phyloP scores from a whole-genome alignment of 1,140 invertebrate species.

The Lerema accius region DNA sequence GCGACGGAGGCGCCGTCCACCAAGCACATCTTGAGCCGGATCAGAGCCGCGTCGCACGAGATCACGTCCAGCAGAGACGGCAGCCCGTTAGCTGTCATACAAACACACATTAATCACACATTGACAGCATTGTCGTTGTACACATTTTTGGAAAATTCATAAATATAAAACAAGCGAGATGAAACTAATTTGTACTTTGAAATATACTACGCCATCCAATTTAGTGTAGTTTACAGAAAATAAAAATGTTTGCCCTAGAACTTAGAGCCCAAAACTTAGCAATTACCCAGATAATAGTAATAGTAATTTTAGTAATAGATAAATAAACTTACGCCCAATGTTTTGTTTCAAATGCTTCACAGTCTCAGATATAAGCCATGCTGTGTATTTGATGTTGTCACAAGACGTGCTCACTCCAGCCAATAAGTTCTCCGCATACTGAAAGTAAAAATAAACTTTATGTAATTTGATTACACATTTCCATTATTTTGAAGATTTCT shows the following conservation, averaged over 20 bases:
- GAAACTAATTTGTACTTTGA: too few relatives aligned
- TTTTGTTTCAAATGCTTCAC: conserved; percentile 85
- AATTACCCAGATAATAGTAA: too few relatives aligned
- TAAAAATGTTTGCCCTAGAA: too few relatives aligned
- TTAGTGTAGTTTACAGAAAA: too few relatives aligned
- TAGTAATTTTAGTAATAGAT: too few relatives aligned
- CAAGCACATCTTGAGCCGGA: conserved; percentile 68
- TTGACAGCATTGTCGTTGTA: too few relatives aligned
- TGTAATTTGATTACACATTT: too few relatives aligned
- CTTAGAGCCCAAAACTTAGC: too few relatives aligned
- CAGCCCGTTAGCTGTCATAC: conserved; percentile 58
- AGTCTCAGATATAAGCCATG: conserved; percentile 87
- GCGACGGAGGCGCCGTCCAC: conserved; percentile 55
- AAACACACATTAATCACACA: conserved; percentile 12
- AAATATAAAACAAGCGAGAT: too few relatives aligned
- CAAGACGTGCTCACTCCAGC: conserved; percentile 84
- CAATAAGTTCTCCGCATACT: conserved; percentile 90
- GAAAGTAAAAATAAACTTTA: conserved; percentile 38
- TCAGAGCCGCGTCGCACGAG: conserved; percentile 72
- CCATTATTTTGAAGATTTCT: too few relatives aligned
- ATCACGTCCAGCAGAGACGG: conserved; percentile 76
- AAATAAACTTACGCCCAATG: conserved; percentile 53
- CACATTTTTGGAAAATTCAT: too few relatives aligned
- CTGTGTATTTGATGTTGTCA: conserved; percentile 85
- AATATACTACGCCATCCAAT: too few relatives aligned